phyloP scores from a whole-genome alignment of 2,797 vertebrate genomes.

The Aeoliscus strigatus region DNA sequence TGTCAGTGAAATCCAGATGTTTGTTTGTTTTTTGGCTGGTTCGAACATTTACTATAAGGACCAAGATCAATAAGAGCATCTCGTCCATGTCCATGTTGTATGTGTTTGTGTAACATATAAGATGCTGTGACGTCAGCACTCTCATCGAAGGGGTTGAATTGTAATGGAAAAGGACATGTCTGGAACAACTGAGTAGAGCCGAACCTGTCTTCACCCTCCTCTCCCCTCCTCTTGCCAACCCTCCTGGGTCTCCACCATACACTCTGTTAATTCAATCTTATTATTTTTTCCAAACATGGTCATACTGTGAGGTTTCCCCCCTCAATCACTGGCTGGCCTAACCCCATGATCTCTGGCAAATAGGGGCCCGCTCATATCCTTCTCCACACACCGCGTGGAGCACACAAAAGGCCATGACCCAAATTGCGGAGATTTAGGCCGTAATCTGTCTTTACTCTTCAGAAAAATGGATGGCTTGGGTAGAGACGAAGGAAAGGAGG shows the following conservation, averaged over 20 bases:
- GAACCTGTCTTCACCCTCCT: no score
- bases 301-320: conserved; percentile 30
- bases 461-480: conserved; percentile 57
- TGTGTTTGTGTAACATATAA: no score
- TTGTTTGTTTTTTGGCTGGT: no score
- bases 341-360: conserved; percentile 69
- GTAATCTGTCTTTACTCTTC: conserved; percentile 66
- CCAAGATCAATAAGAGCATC: no score
- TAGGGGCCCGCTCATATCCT: conserved; percentile 37
- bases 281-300: conserved; percentile 64
- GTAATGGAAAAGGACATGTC: no score
- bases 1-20: no score
- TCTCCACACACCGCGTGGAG: conserved; percentile 13
- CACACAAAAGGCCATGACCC: conserved; percentile 58
- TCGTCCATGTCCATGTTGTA: no score
- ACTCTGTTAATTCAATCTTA: conserved; percentile 67
- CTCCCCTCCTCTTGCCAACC: conserved; percentile 8
- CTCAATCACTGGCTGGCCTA: conserved; percentile 60
- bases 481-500: conserved; percentile 24
- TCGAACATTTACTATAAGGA: no score
- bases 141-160: no score
- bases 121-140: no score
- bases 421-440: conserved; percentile 66
- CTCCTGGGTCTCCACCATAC: conserved; percentile 37
- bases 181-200: no score